Evolutionary conservation across 2,888 invertebrate genomes (phyloP).

Genomic region (Coronaproctus castanopsis): DNA sequence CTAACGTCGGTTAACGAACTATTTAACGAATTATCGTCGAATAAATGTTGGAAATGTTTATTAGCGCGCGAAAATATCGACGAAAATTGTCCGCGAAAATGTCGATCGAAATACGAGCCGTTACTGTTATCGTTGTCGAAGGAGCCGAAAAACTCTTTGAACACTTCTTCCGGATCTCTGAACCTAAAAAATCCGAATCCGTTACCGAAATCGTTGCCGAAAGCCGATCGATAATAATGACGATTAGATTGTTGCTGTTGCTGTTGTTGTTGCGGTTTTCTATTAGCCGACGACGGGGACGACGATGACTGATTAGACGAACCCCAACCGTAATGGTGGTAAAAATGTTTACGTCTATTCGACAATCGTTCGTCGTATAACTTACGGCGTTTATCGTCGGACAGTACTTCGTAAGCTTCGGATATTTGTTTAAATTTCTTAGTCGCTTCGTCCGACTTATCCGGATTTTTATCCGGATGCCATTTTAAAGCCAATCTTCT

Average conservation of each 20-base stretch:
- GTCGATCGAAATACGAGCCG: not conserved
- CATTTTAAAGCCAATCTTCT: not conserved
- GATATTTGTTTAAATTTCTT: not conserved
- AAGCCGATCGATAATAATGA: not conserved
- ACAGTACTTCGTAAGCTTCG: not conserved
- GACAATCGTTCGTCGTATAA: not conserved
- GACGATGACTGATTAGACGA: too few species aligned
- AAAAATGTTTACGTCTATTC: not conserved
- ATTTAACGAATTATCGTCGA: not conserved
- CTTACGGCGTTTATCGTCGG: not conserved
- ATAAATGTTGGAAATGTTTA: not conserved
- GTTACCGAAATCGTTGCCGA: not conserved
- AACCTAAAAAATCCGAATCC: slow-evolving; percentile 55
- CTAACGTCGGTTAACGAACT: not conserved
- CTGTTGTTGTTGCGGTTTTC: too few species aligned
- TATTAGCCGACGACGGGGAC: not conserved
- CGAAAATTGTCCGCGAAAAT: too few species aligned
- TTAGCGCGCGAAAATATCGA: too few species aligned
- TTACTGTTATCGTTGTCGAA: not conserved
- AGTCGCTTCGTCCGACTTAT: not conserved
- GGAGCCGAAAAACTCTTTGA: slow-evolving; percentile 89
- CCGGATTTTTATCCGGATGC: not conserved
- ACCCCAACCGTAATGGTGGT: too few species aligned
- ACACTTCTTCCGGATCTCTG: slow-evolving; percentile 95
- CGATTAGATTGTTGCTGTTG: too few species aligned